A percentile compares a stretch with the other conserved stretches of the same genome.
phyloP scores from a whole-genome alignment of 1,140 invertebrate species.

The Drosophila nigrodunni region DNA sequence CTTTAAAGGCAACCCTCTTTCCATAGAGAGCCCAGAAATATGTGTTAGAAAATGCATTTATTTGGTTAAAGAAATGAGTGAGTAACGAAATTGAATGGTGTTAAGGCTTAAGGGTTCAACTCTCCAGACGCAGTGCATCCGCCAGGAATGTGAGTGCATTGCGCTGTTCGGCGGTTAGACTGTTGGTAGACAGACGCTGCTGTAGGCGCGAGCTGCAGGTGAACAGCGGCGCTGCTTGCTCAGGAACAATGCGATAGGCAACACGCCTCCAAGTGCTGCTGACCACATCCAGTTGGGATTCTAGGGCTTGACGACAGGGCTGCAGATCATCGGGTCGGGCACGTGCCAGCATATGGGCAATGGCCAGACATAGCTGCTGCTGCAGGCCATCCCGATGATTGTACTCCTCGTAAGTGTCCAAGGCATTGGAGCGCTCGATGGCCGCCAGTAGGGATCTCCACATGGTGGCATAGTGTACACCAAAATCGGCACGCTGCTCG shows the following conservation, averaged over 20 bases:
- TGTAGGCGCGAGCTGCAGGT: conserved; percentile 59
- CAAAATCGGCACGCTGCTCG: conserved; percentile 86
- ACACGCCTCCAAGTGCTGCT: conserved; percentile 74
- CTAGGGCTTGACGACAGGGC: conserved; percentile 23
- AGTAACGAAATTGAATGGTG: background rate
- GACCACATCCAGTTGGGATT: conserved; percentile 59
- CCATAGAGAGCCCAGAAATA: background rate
- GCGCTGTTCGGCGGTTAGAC: conserved; percentile 36
- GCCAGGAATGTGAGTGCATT: conserved; percentile 48
- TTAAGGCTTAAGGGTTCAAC: background rate
- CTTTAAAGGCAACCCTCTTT: no score
- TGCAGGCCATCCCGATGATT: conserved; percentile 91
- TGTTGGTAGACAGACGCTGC: conserved; percentile 45
- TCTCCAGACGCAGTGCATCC: conserved; percentile 51
- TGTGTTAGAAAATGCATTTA: conserved; percentile 11
- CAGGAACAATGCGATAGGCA: conserved; percentile 73
- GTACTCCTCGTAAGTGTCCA: conserved; percentile 92
- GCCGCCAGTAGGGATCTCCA: conserved; percentile 90
- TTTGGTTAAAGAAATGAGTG: background rate
- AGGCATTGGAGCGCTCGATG: conserved; percentile 89
- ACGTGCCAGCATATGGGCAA: conserved; percentile 67
- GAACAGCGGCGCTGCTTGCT: conserved; percentile 73
- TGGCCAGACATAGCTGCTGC: conserved; percentile 85
- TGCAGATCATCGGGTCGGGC: conserved; percentile 55
- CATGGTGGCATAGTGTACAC: conserved; percentile 86